phyloP scores from a whole-genome alignment of 2,113 vertebrate genomes.

The Gallinago jamesoni region DNA sequence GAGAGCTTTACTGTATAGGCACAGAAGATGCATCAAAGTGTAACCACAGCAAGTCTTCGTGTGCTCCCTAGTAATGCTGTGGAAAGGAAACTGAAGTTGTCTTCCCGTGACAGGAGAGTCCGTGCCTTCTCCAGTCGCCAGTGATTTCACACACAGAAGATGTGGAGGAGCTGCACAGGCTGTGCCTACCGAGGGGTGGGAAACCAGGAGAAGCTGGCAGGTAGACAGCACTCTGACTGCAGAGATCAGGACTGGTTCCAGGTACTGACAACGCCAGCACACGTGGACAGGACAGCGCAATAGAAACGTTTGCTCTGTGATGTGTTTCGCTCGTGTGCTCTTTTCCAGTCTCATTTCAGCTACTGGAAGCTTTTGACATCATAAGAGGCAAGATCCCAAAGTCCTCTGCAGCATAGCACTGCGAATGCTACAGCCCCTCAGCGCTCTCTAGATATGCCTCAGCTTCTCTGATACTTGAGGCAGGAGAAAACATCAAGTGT shows the following conservation, averaged over 20 bases:
- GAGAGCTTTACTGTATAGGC: neutral
- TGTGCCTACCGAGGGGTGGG: neutral
- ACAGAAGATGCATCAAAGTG: neutral
- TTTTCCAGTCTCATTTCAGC: slow-evolving; percentile 17
- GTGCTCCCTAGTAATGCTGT: neutral
- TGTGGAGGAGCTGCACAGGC: accelerated
- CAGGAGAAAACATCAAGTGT: slow-evolving; percentile 44
- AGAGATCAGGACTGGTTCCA: neutral
- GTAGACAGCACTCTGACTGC: neutral
- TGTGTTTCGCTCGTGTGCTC: neutral
- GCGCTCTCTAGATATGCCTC: neutral
- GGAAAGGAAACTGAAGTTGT: neutral
- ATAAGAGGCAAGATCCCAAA: slow-evolving; percentile 45
- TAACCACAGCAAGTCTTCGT: accelerated
- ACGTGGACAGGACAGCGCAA: neutral
- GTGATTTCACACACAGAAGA: neutral
- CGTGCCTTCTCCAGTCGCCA: neutral
- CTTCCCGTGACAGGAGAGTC: neutral
- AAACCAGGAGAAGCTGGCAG: neutral
- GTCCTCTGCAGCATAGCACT: neutral
- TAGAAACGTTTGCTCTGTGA: neutral
- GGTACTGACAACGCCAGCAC: neutral
- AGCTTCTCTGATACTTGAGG: slow-evolving; percentile 7
- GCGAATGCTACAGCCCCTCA: neutral
- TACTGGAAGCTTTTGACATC: slow-evolving; percentile 28